Base-by-base conservation (phyloP, 1,140 invertebrate species). In the Ditylenchus dipsaci region DNA sequence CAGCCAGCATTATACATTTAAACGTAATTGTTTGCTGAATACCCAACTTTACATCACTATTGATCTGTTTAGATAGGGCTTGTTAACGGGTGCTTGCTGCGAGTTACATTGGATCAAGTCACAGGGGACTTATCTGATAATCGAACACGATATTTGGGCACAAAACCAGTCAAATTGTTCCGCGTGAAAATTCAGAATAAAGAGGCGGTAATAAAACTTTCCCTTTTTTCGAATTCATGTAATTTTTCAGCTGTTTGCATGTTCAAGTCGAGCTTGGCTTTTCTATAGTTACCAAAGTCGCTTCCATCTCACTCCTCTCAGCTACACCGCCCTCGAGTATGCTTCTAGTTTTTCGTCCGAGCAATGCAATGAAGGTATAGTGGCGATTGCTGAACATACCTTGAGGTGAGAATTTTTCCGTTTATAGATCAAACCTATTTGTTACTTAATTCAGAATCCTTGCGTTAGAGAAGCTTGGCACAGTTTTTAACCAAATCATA, bases 341-440 rank as follows among this genome's bases (percentile, higher is more conserved):
- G 95, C 96, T 0, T 94, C 93, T 0, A 93, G 94, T 13, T 99
- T 97, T 83, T 92, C 92, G 67, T 96, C 93, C 68, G 95, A 98
- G 85, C 95, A 99, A 84, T 99, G 95, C 87, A 92, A 93, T 0
- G 96, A 99, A 85, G 96, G 95, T 73, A 95, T 99, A 74, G 96
- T 99, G 8, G 95, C 96, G 0, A 98, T 99, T 84, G 95, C 94
- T 0, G 91, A 91, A 0, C 98, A 98, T 79, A 98, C 95, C 0
- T 85, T 99, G 29, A 88, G 93, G 86, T 86, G 69, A 33, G n/a
- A n/a, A n/a, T 42, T 17, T 7, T 29, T 42, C 23, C n/a, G 72
- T 27, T 33, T 42, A 60, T 0, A 42, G 9, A n/a, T n/a, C n/a
- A n/a, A n/a, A n/a, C n/a, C 42, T 42, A n/a, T 63, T 69, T 61